Evolutionary conservation across 2,888 invertebrate genomes (phyloP).

Genomic region (Phyllotreta striolata): DNA sequence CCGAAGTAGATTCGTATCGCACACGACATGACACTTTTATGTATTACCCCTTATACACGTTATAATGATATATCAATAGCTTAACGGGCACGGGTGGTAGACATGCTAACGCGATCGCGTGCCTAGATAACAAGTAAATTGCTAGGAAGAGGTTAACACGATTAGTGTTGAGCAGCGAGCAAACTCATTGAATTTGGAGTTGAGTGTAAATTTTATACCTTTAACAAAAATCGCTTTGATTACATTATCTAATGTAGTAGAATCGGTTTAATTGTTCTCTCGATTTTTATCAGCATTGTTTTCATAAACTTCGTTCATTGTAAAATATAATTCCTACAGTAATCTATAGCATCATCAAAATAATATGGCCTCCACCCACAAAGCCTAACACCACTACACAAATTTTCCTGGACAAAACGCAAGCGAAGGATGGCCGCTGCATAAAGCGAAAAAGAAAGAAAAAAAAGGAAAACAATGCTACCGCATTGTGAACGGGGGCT

Average conservation of each 20-base stretch:
- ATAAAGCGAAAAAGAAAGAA: slow-evolving; percentile 28
- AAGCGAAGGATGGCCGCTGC: slow-evolving; percentile 27
- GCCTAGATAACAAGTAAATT: slow-evolving; percentile 26
- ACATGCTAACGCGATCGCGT: slow-evolving; percentile 30
- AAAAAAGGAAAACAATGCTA: slow-evolving; percentile 39
- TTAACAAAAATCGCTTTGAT: too few relatives aligned
- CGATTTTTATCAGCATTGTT: too few relatives aligned
- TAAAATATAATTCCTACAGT: not conserved
- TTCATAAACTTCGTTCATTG: not conserved
- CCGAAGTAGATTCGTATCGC: slow-evolving; percentile 5
- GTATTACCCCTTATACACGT: slow-evolving; percentile 17
- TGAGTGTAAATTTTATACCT: too few relatives aligned
- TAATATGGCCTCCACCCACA: slow-evolving; percentile 32
- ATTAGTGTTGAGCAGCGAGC: slow-evolving; percentile 29
- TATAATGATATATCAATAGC: slow-evolving; percentile 28
- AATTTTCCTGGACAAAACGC: slow-evolving; percentile 38
- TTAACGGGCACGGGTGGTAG: slow-evolving; percentile 10
- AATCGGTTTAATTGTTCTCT: too few relatives aligned
- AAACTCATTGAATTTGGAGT: slow-evolving; percentile 27
- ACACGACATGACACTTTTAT: slow-evolving; percentile 27
- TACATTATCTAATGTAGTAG: too few relatives aligned
- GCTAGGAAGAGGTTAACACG: slow-evolving; percentile 32
- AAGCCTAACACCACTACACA: slow-evolving; percentile 33
- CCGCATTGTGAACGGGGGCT: slow-evolving; percentile 37
- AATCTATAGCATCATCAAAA: slow-evolving; percentile 27